A percentile compares a stretch with the other conserved stretches of the same genome.
phyloP scores from a whole-genome alignment of 2,888 invertebrate species.

The Acanthococcus lagerstroemiae region DNA sequence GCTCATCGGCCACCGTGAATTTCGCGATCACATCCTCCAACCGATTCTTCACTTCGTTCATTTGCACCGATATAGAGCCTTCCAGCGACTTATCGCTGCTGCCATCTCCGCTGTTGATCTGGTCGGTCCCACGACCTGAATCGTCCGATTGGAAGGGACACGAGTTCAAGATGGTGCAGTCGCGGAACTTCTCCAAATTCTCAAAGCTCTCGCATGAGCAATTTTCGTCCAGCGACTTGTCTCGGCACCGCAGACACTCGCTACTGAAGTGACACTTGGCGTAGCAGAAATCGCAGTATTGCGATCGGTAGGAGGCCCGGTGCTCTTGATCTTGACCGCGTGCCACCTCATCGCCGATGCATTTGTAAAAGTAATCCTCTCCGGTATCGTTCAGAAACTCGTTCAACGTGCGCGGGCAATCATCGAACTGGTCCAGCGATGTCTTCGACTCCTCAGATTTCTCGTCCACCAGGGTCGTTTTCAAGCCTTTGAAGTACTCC shows the following conservation, averaged over 20 bases:
- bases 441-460: not conserved
- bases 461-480: conserved; percentile 42
- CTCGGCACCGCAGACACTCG: conserved; percentile 3
- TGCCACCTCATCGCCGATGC: conserved; percentile 4
- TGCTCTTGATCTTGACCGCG: not conserved
- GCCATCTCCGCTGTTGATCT: conserved; percentile 34
- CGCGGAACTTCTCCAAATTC: conserved; percentile 15
- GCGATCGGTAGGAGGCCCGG: not conserved
- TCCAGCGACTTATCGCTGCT: conserved; percentile 31
- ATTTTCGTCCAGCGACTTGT: conserved; percentile 5
- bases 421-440: not conserved
- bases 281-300: conserved; percentile 17
- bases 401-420: conserved; percentile 15
- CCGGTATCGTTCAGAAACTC: conserved; percentile 23
- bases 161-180: conserved; percentile 15
- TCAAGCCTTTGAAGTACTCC: conserved; percentile 47
- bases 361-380: conserved; percentile 28
- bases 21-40: conserved; percentile 35
- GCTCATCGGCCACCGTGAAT: conserved; percentile 9
- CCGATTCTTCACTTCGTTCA: conserved; percentile 37
- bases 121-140: conserved; percentile 36
- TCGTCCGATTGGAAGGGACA: conserved; percentile 35
- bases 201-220: conserved; percentile 23
- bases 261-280: conserved; percentile 20
- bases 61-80: conserved; percentile 32